phyloP scores from a whole-genome alignment of 2,797 vertebrate genomes.

The Hylomyscus alleni region DNA sequence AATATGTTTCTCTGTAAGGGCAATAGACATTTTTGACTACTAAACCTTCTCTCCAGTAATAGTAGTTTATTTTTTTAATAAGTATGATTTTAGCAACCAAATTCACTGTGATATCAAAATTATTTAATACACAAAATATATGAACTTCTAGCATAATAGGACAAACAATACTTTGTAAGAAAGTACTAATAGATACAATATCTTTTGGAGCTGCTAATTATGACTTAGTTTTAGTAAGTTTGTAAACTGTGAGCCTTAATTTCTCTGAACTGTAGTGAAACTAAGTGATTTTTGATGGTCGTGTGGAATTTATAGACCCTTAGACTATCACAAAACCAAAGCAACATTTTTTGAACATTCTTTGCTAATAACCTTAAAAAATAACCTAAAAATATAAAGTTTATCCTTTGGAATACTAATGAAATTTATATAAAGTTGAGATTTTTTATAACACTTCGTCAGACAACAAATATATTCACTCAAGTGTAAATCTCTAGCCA shows the following conservation, averaged over 20 bases:
- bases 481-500: slow-evolving; percentile 43
- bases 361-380: slow-evolving; percentile 25
- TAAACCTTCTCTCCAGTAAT: background rate
- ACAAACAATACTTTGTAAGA: background rate
- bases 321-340: background rate
- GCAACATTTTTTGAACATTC: background rate
- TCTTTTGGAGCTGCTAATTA: background rate
- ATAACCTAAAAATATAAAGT: slow-evolving; percentile 32
- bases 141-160: background rate
- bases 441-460: slow-evolving; percentile 32
- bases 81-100: slow-evolving; percentile 37
- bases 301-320: background rate
- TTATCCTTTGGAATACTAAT: slow-evolving; percentile 15
- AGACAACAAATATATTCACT: slow-evolving; percentile 13
- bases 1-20: background rate
- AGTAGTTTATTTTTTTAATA: background rate
- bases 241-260: background rate
- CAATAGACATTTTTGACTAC: background rate
- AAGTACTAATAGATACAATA: background rate
- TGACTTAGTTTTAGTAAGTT: background rate
- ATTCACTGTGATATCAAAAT: background rate
- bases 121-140: background rate
- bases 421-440: background rate
- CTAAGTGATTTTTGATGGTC: background rate
- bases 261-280: background rate